Base-by-base conservation (phyloP, 2,113 vertebrate species). In the Naja naja region DNA sequence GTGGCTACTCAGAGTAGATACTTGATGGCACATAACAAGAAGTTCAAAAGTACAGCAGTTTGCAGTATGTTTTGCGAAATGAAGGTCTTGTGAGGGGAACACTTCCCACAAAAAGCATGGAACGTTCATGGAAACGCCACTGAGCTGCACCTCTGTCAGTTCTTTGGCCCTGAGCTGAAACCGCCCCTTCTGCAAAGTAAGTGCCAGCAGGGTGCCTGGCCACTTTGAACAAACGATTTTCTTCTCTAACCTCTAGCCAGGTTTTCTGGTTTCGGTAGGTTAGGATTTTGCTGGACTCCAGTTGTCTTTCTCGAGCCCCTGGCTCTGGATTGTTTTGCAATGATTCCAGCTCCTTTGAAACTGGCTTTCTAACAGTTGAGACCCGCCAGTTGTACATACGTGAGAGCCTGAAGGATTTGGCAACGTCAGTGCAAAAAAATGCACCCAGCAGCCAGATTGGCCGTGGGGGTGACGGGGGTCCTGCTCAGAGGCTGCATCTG, bases 271-370 rank as follows among this genome's bases (percentile, higher is more conserved):
- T n/a, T 94, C 96, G 95, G 94, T 95, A 20, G 87, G 16, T 45
- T 95, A 94, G 69, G 91, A 34, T 27, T 94, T 20, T 0, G 2
- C 85, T 94, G 95, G 90, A 95, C 88, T 30, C 11, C 18, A 93
- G 95, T 92, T 92, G 90, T 58, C 91, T 94, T 1, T 9, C 45
- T 27, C n/a, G 16, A 74, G 55, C 91, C 10, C 27, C 34, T 95
- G 94, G 86, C 93, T 60, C 85, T 95, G 86, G 94, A 94, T 96
- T 96, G 91, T 92, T 95, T 64, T n/a, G 88, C 85, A 94, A 94
- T 90, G 89, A 92, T 54, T 20, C 90, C 54, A 34, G 90, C 91
- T 91, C 88, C 90, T 94, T 56, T 53, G 4, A 6, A 1, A 91
- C 90, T 69, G 88, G 47, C 92, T 91, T 55, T 0, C 0, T 55